Percentiles rank a stretch among this genome's conserved stretches.
Conservation (phyloP, 2,888 invertebrate genomes). For the Drosophila nr. perissopoda region DNA sequence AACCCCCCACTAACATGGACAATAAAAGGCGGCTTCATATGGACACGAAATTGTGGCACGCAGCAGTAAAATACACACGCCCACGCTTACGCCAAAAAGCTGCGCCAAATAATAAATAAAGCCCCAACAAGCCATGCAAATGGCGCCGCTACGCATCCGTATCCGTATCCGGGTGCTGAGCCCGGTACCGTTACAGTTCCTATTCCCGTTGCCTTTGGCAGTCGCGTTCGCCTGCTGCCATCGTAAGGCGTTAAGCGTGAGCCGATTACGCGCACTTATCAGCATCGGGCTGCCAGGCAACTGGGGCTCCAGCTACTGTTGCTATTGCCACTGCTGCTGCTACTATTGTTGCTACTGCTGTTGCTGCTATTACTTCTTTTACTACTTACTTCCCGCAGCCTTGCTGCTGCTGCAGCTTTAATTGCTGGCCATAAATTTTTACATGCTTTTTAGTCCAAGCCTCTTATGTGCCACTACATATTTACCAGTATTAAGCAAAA, state of each 20-base stretch:
- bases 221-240: constrained; percentile 14
- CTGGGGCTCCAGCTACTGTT: constrained; percentile 18
- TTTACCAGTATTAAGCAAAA: constrained; percentile 29
- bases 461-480: constrained; percentile 27
- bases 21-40: constrained; percentile 63
- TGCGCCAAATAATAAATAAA: constrained; percentile 65
- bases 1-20: constrained; percentile 16
- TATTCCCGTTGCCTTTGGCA: constrained; percentile 17
- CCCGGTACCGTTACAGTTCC: neutral
- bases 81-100: constrained; percentile 31
- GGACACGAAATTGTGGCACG: constrained; percentile 68
- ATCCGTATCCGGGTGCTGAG: constrained; percentile 55
- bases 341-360: constrained; percentile 1
- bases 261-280: constrained; percentile 78
- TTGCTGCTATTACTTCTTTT: constrained; percentile 39
- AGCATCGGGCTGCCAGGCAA: constrained; percentile 42
- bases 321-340: neutral
- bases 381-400: constrained; percentile 37
- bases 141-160: constrained; percentile 60
- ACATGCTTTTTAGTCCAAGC: constrained; percentile 33
- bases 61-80: constrained; percentile 59
- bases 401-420: constrained; percentile 54
- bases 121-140: constrained; percentile 56
- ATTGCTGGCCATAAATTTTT: constrained; percentile 70
- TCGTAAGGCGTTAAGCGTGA: constrained; percentile 71